These are phyloP conservation scores for Drosophila sturtevanti DNA, from an alignment of 1,140 invertebrate genomes.

Conservation along the genomic window DNA sequence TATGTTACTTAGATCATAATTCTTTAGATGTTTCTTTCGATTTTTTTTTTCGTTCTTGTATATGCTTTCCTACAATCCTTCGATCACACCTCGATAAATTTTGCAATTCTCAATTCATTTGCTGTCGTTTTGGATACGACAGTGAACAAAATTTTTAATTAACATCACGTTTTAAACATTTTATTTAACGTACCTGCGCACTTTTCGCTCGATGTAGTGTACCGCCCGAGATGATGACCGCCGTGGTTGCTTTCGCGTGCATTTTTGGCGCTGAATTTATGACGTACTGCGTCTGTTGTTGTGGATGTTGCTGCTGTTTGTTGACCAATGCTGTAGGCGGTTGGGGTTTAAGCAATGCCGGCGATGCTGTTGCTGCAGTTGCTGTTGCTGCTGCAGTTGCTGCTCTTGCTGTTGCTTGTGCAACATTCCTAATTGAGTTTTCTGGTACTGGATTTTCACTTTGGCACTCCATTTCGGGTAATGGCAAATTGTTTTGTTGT, in stretches of 20 bases:
- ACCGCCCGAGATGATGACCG: constrained; percentile 62
- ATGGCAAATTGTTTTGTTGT: constrained; percentile 26
- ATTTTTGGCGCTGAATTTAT: constrained; percentile 69
- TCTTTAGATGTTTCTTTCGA: too few species aligned
- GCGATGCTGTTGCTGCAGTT: constrained; percentile 3
- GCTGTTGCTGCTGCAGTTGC: not conserved
- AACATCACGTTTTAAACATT: constrained; percentile 38
- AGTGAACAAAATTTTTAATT: constrained; percentile 53
- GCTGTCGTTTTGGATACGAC: constrained; percentile 7
- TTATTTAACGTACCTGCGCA: constrained; percentile 66
- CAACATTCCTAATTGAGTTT: constrained; percentile 76
- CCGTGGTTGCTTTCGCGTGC: constrained; percentile 73
- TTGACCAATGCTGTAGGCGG: constrained; percentile 30
- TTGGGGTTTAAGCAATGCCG: constrained; percentile 37
- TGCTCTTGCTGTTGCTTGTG: constrained; percentile 38
- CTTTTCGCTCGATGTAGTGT: constrained; percentile 65
- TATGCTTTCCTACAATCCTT: not conserved
- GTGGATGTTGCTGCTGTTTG: constrained; percentile 27
- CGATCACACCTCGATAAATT: not conserved
- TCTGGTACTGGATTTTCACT: constrained; percentile 75
- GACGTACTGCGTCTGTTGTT: constrained; percentile 65
- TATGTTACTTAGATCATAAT: too few species aligned
- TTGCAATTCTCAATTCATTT: constrained; percentile 2
- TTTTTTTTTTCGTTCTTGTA: too few species aligned
- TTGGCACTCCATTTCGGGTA: constrained; percentile 63